These are phyloP conservation scores for Temnothorax longispinosus DNA, from an alignment of 1,140 invertebrate species.

Conservation along the genomic window DNA sequence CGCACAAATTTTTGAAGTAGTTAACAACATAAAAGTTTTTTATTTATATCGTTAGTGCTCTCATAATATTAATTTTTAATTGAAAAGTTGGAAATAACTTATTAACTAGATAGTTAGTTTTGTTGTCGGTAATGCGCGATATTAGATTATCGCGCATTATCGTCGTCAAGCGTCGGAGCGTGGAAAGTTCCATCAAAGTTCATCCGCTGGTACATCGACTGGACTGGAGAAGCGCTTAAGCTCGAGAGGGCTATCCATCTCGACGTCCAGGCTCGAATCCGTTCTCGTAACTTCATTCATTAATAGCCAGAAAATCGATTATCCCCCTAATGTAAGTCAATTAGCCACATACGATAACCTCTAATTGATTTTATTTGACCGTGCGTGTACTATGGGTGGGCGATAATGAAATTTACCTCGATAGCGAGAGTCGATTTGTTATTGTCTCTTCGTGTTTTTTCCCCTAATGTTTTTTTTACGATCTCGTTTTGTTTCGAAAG, in stretches of 20 bases:
- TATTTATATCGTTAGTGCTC: not conserved
- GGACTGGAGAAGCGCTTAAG: constrained; percentile 52
- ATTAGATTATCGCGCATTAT: constrained; percentile 58
- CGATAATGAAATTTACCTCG: constrained; percentile 30
- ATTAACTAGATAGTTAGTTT: constrained; percentile 15
- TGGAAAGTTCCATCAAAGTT: constrained; percentile 55
- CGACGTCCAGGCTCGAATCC: constrained; percentile 38
- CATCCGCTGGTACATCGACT: constrained; percentile 38
- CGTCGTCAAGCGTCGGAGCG: constrained; percentile 31
- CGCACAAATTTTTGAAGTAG: not conserved
- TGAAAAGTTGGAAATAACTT: constrained; percentile 11
- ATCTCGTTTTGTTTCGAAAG: not conserved
- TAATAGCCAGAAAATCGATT: constrained; percentile 67
- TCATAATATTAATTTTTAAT: constrained; percentile 7
- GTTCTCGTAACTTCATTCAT: constrained; percentile 62
- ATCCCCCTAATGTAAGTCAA: constrained; percentile 44
- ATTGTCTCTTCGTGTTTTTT: not conserved
- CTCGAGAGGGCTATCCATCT: constrained; percentile 42
- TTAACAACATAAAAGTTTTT: not conserved
- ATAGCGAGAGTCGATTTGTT: constrained; percentile 36
- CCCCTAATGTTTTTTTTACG: not conserved
- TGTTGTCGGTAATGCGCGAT: constrained; percentile 31
- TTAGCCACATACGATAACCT: constrained; percentile 50
- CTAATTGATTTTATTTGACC: constrained; percentile 57
- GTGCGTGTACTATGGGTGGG: not conserved